These are phyloP conservation scores for Tortricodes alternella DNA, from an alignment of 2,888 invertebrate genomes.

Conservation along the genomic window DNA sequence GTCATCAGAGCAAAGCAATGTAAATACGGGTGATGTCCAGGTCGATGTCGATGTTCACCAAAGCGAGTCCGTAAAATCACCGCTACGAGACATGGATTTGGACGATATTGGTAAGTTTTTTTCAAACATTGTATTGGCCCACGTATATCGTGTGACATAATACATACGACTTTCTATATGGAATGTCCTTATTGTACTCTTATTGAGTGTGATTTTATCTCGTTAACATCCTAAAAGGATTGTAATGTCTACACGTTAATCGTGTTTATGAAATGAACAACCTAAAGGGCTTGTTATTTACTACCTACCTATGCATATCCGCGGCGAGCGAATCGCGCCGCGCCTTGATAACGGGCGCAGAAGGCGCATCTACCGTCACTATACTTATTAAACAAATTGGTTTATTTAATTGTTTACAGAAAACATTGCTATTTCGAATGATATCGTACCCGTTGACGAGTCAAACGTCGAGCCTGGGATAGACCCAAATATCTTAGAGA, in stretches of 20 bases:
- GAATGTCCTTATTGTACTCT: background rate
- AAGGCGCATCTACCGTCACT: background rate
- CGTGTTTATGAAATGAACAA: background rate
- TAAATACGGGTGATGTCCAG: background rate
- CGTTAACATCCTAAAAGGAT: background rate
- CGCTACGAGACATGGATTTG: background rate
- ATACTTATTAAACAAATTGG: background rate
- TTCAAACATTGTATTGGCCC: background rate
- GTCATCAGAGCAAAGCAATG: background rate
- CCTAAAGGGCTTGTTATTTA: background rate
- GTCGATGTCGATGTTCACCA: background rate
- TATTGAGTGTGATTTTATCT: background rate
- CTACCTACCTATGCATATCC: background rate
- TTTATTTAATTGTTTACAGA: background rate
- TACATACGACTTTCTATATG: background rate
- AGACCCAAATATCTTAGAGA: background rate
- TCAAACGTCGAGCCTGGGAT: background rate
- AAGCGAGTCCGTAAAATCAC: background rate
- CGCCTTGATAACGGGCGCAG: background rate
- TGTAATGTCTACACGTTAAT: background rate
- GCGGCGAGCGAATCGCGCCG: background rate
- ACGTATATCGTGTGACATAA: background rate
- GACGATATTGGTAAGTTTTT: background rate
- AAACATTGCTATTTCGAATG: background rate
- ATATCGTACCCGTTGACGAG: background rate